These are phyloP conservation scores for Glyphotaelius pellucidus DNA, from an alignment of 2,888 invertebrate species.

Conservation along the genomic window DNA sequence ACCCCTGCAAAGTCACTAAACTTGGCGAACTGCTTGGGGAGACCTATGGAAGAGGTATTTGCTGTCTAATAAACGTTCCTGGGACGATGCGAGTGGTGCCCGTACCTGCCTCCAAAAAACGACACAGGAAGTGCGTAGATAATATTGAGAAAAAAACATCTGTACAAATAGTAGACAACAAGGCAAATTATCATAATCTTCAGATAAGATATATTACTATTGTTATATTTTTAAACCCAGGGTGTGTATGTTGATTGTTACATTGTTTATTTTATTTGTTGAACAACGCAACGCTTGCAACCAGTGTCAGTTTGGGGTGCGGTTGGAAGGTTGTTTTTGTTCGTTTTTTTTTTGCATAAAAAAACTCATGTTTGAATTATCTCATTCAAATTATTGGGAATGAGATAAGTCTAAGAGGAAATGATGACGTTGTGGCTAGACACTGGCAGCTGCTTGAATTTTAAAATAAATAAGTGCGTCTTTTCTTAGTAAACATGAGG, in stretches of 20 bases:
- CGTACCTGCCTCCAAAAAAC: too few relatives aligned
- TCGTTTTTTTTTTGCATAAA: neutral
- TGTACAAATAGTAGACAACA: too few relatives aligned
- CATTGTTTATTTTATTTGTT: conserved; percentile 14
- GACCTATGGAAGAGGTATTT: too few relatives aligned
- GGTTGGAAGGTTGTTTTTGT: neutral
- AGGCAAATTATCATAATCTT: neutral
- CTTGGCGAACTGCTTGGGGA: too few relatives aligned
- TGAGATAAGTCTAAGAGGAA: neutral
- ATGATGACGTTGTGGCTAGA: neutral
- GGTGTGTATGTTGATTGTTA: neutral
- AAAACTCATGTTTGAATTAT: neutral
- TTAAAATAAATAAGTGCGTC: neutral
- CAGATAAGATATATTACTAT: neutral
- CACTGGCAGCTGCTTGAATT: neutral
- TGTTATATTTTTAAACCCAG: neutral
- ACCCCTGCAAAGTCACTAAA: too few relatives aligned
- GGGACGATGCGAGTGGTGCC: too few relatives aligned
- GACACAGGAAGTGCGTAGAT: too few relatives aligned
- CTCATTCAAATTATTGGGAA: neutral
- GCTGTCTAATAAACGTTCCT: too few relatives aligned
- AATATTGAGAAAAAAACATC: too few relatives aligned
- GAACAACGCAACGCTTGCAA: neutral
- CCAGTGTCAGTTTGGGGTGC: neutral
- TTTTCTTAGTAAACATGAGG: neutral